Evolutionary conservation across 2,888 invertebrate species (phyloP).

Genomic region (Aproaerema taeniolella): DNA sequence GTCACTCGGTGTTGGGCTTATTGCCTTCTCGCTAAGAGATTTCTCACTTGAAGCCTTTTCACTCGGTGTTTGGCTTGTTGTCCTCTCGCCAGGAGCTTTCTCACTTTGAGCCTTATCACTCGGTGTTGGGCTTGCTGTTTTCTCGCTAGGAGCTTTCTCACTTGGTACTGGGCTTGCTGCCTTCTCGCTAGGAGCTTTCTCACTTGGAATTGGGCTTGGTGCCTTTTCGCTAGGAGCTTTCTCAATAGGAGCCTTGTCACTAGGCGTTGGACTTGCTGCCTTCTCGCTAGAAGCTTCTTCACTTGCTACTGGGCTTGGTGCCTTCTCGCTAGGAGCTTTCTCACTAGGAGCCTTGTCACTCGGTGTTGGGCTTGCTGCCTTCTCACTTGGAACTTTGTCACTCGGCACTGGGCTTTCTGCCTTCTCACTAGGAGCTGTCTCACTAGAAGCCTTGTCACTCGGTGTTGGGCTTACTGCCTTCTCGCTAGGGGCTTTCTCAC

Average conservation of each 20-base stretch:
- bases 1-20: too few relatives aligned
- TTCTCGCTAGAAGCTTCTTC: conserved; percentile 3
- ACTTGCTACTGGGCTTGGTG: conserved; percentile 10
- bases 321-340: conserved; percentile 9
- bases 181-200: conserved; percentile 9
- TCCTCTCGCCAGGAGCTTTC: not conserved
- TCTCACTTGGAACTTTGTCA: conserved; percentile 9
- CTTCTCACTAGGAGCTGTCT: not conserved
- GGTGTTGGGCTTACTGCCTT: conserved; percentile 12
- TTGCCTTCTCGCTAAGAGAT: not conserved
- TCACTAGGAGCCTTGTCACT: not conserved
- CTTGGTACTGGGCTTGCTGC: conserved; percentile 3
- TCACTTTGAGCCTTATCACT: not conserved
- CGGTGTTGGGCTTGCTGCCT: conserved; percentile 4
- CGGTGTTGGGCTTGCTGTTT: not conserved
- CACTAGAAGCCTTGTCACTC: conserved; percentile 13
- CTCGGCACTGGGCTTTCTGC: conserved; percentile 11
- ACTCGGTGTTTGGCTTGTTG: not conserved
- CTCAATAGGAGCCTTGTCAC: conserved; percentile 10
- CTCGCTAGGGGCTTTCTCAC: not conserved
- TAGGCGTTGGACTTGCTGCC: conserved; percentile 12
- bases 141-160: not conserved
- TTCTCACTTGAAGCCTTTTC: not conserved
- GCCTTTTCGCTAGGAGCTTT: not conserved
- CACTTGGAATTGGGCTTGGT: not conserved